phyloP scores from a whole-genome alignment of 2,888 invertebrate species.

The Iselma pallidipennis region DNA sequence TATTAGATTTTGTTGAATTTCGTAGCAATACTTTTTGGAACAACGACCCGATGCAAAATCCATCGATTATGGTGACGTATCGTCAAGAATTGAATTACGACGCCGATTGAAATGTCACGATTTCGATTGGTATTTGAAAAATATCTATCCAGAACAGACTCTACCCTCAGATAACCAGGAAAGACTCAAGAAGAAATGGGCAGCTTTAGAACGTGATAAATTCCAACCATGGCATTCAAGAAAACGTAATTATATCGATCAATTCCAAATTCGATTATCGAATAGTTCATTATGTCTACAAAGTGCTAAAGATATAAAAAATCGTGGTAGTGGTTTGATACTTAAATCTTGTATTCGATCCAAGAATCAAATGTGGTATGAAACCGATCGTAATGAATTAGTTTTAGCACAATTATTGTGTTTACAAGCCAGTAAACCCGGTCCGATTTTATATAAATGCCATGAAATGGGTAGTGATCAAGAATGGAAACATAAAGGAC shows the following conservation, averaged over 20 bases:
- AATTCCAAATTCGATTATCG: slow-evolving; percentile 73
- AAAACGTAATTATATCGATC: slow-evolving; percentile 73
- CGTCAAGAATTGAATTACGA: slow-evolving; percentile 72
- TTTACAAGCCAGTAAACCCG: slow-evolving; percentile 71
- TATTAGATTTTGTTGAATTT: slow-evolving; percentile 34
- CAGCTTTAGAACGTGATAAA: slow-evolving; percentile 65
- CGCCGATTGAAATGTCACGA: slow-evolving; percentile 75
- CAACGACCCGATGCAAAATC: slow-evolving; percentile 66
- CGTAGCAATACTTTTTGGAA: slow-evolving; percentile 75
- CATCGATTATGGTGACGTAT: slow-evolving; percentile 77
- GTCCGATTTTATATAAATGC: slow-evolving; percentile 83
- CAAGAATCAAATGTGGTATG: slow-evolving; percentile 82
- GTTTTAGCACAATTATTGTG: slow-evolving; percentile 83
- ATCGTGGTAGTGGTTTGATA: slow-evolving; percentile 74
- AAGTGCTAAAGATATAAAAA: slow-evolving; percentile 74
- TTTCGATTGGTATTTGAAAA: slow-evolving; percentile 87
- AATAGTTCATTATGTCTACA: slow-evolving; percentile 78
- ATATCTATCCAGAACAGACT: slow-evolving; percentile 80
- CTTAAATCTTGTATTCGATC: slow-evolving; percentile 71
- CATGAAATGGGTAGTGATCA: slow-evolving; percentile 91
- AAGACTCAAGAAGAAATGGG: slow-evolving; percentile 64
- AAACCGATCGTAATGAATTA: slow-evolving; percentile 81
- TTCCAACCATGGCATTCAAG: slow-evolving; percentile 85
- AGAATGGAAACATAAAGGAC: slow-evolving; percentile 84
- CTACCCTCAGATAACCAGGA: slow-evolving; percentile 64